These are phyloP conservation scores for Xiphorhynchus erythropygius DNA, from an alignment of 2,797 vertebrate genomes.

Conservation along the genomic window DNA sequence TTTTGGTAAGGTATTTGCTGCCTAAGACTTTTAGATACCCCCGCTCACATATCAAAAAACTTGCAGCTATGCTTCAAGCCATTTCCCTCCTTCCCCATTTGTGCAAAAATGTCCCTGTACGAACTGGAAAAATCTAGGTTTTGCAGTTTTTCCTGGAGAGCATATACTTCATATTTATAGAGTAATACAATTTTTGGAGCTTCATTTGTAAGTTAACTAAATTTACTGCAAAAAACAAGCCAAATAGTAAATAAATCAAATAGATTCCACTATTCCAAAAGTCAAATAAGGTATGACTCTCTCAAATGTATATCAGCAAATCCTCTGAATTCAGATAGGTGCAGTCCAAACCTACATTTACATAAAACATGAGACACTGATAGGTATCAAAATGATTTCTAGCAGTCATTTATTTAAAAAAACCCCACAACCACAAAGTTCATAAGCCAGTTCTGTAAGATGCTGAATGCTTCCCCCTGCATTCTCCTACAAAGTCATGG, in stretches of 20 bases:
- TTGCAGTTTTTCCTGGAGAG: rapidly evolving
- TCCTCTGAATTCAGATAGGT: neutral
- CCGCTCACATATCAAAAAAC: neutral
- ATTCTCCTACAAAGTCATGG: neutral
- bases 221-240: neutral
- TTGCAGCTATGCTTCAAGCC: neutral
- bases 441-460: neutral
- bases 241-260: neutral
- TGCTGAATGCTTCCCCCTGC: neutral
- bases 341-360: neutral
- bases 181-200: neutral
- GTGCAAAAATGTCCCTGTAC: neutral
- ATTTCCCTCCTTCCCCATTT: neutral
- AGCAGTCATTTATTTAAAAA: neutral
- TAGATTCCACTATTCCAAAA: neutral
- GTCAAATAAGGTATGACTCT: neutral
- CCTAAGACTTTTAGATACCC: neutral
- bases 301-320: neutral
- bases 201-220: neutral
- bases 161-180: neutral
- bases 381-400: neutral
- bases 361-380: neutral
- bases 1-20: neutral
- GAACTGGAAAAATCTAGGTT: neutral
- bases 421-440: neutral